These are phyloP conservation scores for Malurus alboscapulatus DNA, from an alignment of 2,113 vertebrate species.

Conservation along the genomic window DNA sequence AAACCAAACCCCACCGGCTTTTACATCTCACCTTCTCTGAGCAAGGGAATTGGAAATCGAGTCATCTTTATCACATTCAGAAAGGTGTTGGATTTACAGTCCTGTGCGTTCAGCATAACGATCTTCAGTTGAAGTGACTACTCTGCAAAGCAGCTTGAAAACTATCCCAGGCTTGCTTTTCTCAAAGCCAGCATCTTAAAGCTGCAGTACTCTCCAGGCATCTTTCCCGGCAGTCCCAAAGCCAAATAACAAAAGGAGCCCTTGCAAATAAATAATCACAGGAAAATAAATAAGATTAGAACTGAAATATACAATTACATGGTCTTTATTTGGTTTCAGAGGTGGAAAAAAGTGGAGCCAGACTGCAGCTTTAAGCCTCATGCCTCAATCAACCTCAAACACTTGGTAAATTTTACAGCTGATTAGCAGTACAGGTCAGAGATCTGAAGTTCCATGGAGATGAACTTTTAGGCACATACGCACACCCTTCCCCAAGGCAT, in stretches of 20 bases:
- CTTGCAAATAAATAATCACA: slow-evolving; percentile 65
- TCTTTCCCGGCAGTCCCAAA: slow-evolving; percentile 50
- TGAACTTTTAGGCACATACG: slow-evolving; percentile 1
- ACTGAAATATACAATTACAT: slow-evolving; percentile 45
- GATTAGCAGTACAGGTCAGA: not conserved
- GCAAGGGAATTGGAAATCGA: not conserved
- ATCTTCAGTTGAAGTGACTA: not conserved
- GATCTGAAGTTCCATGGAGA: not conserved
- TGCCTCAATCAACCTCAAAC: not conserved
- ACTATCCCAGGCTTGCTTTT: not conserved
- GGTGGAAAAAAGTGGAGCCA: slow-evolving; percentile 50
- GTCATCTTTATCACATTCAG: slow-evolving; percentile 25
- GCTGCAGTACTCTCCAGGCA: slow-evolving; percentile 53
- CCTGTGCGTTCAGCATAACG: not conserved
- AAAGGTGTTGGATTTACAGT: slow-evolving; percentile 23
- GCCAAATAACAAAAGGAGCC: slow-evolving; percentile 45
- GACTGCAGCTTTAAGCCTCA: slow-evolving; percentile 62
- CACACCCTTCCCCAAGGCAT: slow-evolving; percentile 40
- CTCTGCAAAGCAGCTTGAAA: not conserved
- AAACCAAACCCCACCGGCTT: slow-evolving; percentile 33
- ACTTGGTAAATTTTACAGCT: slow-evolving; percentile 11
- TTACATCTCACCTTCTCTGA: not conserved
- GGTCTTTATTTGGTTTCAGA: slow-evolving; percentile 69
- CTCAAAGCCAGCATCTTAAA: slow-evolving; percentile 47
- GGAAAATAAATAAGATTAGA: slow-evolving; percentile 59